Evolutionary conservation across 2,888 invertebrate genomes (phyloP).

Genomic region (Antitype chi): DNA sequence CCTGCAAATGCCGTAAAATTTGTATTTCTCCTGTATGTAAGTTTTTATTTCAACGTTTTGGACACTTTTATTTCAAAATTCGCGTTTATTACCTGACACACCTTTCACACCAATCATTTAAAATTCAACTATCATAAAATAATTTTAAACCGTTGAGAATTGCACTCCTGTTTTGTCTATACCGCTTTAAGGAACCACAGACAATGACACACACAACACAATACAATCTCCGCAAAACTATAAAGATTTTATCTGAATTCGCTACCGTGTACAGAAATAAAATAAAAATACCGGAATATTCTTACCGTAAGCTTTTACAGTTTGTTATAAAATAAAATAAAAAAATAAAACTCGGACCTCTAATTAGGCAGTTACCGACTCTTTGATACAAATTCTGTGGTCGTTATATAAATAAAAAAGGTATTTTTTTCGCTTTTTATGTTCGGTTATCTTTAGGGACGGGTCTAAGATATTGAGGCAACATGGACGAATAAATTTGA

Average conservation of each 20-base stretch:
- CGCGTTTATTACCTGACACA: neutral
- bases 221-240: constrained; percentile 49
- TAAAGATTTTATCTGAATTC: constrained; percentile 62
- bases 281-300: constrained; percentile 58
- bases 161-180: constrained; percentile 15
- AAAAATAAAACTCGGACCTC: constrained; percentile 64
- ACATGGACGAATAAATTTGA: constrained; percentile 46
- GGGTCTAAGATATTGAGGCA: constrained; percentile 58
- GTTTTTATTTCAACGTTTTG: neutral
- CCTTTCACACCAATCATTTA: constrained; percentile 22
- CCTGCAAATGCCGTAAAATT: neutral
- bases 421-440: constrained; percentile 32
- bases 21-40: neutral
- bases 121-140: constrained; percentile 12
- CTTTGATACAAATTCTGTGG: constrained; percentile 72
- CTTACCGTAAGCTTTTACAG: constrained; percentile 67
- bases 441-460: constrained; percentile 57
- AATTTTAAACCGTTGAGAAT: constrained; percentile 24
- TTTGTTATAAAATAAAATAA: constrained; percentile 61
- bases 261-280: constrained; percentile 65
- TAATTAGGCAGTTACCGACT: constrained; percentile 75
- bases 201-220: constrained; percentile 44
- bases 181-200: constrained; percentile 7
- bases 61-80: neutral
- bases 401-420: constrained; percentile 67